Evolutionary conservation across 2,888 invertebrate species (phyloP).

Genomic region (Drosophila sordidula): DNA sequence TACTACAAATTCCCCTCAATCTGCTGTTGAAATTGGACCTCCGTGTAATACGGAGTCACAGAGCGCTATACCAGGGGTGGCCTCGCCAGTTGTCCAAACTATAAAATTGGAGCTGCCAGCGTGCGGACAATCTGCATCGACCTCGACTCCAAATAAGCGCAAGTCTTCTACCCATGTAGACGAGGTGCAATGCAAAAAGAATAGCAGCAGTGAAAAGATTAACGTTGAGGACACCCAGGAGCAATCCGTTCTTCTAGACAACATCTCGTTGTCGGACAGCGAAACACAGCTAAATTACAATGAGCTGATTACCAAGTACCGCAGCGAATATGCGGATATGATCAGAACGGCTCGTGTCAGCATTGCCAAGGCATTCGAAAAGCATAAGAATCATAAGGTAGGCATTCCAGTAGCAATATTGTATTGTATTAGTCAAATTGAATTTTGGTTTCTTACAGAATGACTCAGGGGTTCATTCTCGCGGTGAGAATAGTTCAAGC

Average conservation of each 20-base stretch:
- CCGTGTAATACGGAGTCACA: neutral
- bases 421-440: neutral
- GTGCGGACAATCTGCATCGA: slow-evolving; percentile 17
- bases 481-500: slow-evolving; percentile 81
- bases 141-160: slow-evolving; percentile 68
- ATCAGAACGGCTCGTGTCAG: slow-evolving; percentile 70
- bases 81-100: slow-evolving; percentile 1
- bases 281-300: slow-evolving; percentile 29
- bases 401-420: neutral
- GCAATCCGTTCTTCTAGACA: slow-evolving; percentile 4
- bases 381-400: slow-evolving; percentile 62
- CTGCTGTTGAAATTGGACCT: neutral
- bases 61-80: slow-evolving; percentile 1
- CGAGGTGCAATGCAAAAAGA: slow-evolving; percentile 66
- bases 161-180: slow-evolving; percentile 61
- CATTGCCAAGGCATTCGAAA: slow-evolving; percentile 80
- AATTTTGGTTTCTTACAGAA: slow-evolving; percentile 55
- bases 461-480: slow-evolving; percentile 84
- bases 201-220: slow-evolving; percentile 40
- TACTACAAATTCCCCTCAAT: neutral
- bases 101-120: slow-evolving; percentile 8
- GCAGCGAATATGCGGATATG: slow-evolving; percentile 70
- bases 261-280: slow-evolving; percentile 15
- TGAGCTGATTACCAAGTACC: slow-evolving; percentile 46
- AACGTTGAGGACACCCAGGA: slow-evolving; percentile 26